Evolutionary conservation across 2,797 vertebrate species (phyloP), one percentile per base, ranked within the genome.

Genomic region (Babyrousa celebensis): DNA sequence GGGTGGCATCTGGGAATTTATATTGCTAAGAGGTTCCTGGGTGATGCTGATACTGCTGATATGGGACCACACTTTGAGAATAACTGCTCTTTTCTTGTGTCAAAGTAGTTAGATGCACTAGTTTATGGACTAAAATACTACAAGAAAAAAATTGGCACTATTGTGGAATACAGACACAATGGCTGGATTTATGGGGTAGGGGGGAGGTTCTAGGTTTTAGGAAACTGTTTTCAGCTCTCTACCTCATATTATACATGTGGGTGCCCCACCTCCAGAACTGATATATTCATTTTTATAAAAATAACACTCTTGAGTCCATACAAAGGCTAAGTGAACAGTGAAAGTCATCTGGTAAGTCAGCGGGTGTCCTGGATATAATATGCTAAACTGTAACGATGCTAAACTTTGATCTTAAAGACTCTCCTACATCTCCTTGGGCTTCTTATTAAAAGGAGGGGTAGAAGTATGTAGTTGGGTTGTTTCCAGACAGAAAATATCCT

Each of bases 401-500:
- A 27, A 27, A 18, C 16, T 96, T 88, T 82, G 72, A 89, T 87
- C 71, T 82, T 95, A 67, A 96, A 85, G 62, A 84, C 9, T 63
- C 16, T 58, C 40, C 52, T 70, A 20, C 3, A 18, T 78, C 14
- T 12, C 43, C 68, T 25, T 85, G 52, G n/a, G 83, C n/a, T 85
- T 77, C 77, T 85, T 63, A 70, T 78, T 82, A 89, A 94, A 95
- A 87, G 60, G n/a, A 95, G 8, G 15, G 1, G 2, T 25, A 27
- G 23, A 32, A 86, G 48, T 85, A 1, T 71, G 1, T 83, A 78
- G 12, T 25, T 94, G 65, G 72, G 17, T 82, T 15, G 63, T 86
- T 86, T 93, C 75, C 48, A 95, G 89, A 56, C 23, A 54, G 71
- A 87, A 97, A 93, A 95, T 63, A 60, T 65, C 29, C 1, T 75